Evolutionary conservation across 2,888 invertebrate genomes (phyloP), one percentile per base, ranked within the genome.

Genomic region (Desoria tigrina): DNA sequence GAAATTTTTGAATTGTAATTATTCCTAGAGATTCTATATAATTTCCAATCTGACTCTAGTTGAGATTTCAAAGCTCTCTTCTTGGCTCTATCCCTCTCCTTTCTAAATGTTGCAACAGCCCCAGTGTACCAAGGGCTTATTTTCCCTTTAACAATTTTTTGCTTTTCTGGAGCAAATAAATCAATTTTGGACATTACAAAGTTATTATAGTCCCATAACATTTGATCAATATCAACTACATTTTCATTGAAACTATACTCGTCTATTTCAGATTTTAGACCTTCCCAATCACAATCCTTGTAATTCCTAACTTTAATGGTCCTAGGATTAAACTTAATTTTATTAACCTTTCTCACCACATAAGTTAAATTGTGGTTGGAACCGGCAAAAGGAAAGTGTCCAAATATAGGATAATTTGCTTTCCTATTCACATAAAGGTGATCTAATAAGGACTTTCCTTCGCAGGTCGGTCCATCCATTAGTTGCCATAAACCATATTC

Each of bases 341-440:
- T 21, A 6, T 11, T 18, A 2, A 6, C 9, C 42, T 57, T 57
- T 18, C 39, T 21, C 9, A 23, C 3, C 18, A 42, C 57, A 42
- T 37, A 21, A 24, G n/a, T 18, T 18, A 57, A 24, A 14, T 57
- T 21, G 24, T 57, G 57, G 24, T 57, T 42, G n/a, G 57, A 39
- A 3, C 55, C 55, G 6, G 32, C 55, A 32, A 55, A 55, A n/a
- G 55, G 28, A 32, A 55, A 55, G 21, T 55, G 55, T 28, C n/a
- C n/a, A 55, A 6, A 26, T 18, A 28, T 9, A n/a, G 4, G 11
- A 32, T n/a, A 55, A n/a, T 32, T 9, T 6, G 7, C 6, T 55
- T 32, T 55, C 11, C 21, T 32, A 32, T 9, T 55, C 3, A 55
- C 55, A 18, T 55, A 55, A 27, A 55, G 11, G 18, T 55, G 55